Base-by-base conservation (phyloP, 2,113 vertebrate species). In the Peromyscus polionotus region DNA sequence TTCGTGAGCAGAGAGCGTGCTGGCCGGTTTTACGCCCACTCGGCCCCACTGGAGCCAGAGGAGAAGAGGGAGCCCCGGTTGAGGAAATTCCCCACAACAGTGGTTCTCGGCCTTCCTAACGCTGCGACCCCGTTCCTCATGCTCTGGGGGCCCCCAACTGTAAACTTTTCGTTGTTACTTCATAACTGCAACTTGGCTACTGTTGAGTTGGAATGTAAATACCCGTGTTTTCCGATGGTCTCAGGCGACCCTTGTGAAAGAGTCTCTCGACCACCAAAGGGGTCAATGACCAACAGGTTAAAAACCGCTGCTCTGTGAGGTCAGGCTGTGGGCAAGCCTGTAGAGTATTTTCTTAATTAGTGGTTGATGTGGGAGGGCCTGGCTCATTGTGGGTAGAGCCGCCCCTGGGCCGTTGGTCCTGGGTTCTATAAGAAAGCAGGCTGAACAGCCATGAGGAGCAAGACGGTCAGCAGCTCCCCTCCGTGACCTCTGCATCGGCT, bases 31-130 rank as follows among this genome's bases (percentile, higher is more conserved):
- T 14, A n/a, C n/a, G 79, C 24, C 36, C 39, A 14, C 80, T 61
- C 39, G 54, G 4, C 79, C 24, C 14, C 22, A 33, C 79, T 81
- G 13, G 51, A 54, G 79, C n/a, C 51, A n/a, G 33, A n/a, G 9
- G 11, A 24, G 36, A 59, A 7, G 36, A 81, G 54, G n/a, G 36
- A 20, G 2, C 31, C 33, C 12, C 51, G 22, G 1, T 7, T 6
- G 3, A 59, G 79, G 7, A n/a, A 24, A 59, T 0, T 12, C 3
- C 54, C 36, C 3, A 2, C 26, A n/a, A n/a, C 36, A 72, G 16
- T n/a, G 17, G 68, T n/a, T 68, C 68, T 72, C 68, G n/a, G 17
- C 19, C 36, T n/a, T n/a, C 68, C 36, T 3, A 70, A 3, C 5
- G 33, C 33, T n/a, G 68, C 17, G 33, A n/a, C 68, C 68, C 3